A percentile compares a stretch with the other conserved stretches of the same genome.
These are phyloP conservation scores for Tautogolabrus adspersus DNA, from an alignment of 2,113 vertebrate genomes.

Conservation along the genomic window DNA sequence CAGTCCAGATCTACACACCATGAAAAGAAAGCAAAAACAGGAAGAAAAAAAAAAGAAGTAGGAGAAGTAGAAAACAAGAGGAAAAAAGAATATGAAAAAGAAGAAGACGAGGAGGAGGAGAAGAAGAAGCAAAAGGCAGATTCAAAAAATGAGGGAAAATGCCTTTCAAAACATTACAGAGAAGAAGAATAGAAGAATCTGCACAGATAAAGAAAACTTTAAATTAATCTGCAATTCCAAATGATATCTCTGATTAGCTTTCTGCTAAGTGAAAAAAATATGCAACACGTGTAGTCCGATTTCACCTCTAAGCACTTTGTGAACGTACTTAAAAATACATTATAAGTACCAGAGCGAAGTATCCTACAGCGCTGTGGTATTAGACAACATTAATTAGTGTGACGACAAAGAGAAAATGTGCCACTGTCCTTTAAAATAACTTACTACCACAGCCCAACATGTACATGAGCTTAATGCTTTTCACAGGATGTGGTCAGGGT, in stretches of 20 bases:
- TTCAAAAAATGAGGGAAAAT: no score
- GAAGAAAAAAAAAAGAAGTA: background rate
- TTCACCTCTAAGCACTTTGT: no score
- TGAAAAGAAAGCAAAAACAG: slow-evolving; percentile 18
- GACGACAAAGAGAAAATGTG: background rate
- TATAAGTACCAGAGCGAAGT: background rate
- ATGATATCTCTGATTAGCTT: no score
- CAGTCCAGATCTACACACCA: slow-evolving; percentile 56
- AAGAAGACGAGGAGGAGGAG: background rate
- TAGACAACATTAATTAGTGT: background rate
- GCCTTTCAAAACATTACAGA: no score
- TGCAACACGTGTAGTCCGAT: no score
- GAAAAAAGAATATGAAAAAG: background rate
- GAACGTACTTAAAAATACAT: background rate
- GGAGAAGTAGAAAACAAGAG: background rate
- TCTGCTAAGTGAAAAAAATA: no score
- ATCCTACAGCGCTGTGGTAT: background rate
- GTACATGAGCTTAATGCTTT: background rate
- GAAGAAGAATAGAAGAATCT: no score
- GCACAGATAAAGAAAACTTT: no score
- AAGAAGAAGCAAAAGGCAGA: no score
- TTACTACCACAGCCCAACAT: background rate
- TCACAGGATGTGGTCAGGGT: background rate
- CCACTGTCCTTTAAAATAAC: no score
- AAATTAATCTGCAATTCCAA: no score